Base-by-base conservation (phyloP, 1,140 invertebrate species). In the Drosophila orena region DNA sequence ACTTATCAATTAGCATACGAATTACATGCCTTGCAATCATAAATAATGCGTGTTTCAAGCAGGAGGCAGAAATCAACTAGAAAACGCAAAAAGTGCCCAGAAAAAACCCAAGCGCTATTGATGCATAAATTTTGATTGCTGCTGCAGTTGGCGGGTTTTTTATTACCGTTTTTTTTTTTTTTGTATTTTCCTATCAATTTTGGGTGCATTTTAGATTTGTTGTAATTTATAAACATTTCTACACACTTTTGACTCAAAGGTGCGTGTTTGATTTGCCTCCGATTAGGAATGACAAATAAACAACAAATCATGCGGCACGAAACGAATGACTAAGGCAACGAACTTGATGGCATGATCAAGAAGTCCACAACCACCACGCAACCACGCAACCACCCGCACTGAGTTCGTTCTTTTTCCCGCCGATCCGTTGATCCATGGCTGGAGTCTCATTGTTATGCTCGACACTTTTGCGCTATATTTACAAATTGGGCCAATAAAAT, bases 1-100 rank as follows among this genome's bases (percentile, higher is more conserved):
- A 90, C 77, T 91, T 91, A 91, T 91, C 88, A 89, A 91, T 91
- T 91, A 91, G 81, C 81, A 90, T 91, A 91, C 88, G 88, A 88
- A 86, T 91, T 91, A 91, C 88, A 91, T 91, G 88, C 79, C 83
- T 90, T 91, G 83, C 79, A 90, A 91, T 91, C 83, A 91, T 91
- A 91, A 91, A 91, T 91, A 91, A 90, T 91, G 88, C 88, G 88
- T 90, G 77, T 35, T 35, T 52, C 49, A 52, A 35, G 49, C 30
- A 52, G 49, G 49, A 77, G 75, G 75, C 46, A 22, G 50, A 84
- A 75, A 81, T 61, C 50, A 58, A 66, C 58, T 77, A 30, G 44
- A 54, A 47, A 64, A 62, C 20, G 40, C 54, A 54, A 54, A 49
- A 65, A 59, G 24, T 46, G 46, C 30, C 30, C 30, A 66, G 62